Conservation (phyloP, 2,113 vertebrate genomes). For the Nannospalax galili region DNA sequence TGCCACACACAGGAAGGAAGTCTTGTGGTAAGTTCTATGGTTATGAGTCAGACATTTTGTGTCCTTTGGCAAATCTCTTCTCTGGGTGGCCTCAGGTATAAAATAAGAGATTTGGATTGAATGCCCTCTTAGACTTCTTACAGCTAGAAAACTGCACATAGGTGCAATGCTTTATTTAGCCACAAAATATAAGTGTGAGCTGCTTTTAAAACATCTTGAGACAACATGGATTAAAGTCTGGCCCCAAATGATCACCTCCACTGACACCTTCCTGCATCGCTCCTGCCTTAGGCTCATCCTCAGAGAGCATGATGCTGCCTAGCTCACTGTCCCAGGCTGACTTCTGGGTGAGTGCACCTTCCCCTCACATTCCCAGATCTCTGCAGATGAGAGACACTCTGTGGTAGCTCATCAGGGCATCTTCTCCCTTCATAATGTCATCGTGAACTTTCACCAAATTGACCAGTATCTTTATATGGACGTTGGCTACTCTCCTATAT, state of each 20-base stretch:
- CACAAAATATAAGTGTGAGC: not conserved
- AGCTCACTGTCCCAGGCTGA: not conserved
- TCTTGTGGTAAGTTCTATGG: not conserved
- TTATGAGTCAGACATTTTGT: constrained; percentile 31
- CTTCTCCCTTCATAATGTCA: not conserved
- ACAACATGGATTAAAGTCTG: not conserved
- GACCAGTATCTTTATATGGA: not conserved
- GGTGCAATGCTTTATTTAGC: constrained; percentile 3
- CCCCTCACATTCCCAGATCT: not conserved
- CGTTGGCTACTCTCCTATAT: not conserved
- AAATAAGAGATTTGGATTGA: constrained; percentile 35
- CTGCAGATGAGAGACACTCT: not conserved
- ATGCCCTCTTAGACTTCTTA: constrained; percentile 28
- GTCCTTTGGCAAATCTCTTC: constrained; percentile 27
- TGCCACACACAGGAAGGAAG: not conserved
- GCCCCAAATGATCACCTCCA: not conserved
- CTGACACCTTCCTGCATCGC: not conserved
- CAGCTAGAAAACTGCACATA: not conserved
- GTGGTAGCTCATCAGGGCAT: not conserved
- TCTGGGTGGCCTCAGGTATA: not conserved
- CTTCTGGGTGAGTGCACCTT: not conserved
- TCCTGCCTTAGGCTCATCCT: not conserved
- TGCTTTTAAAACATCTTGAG: not conserved
- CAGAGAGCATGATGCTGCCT: not conserved
- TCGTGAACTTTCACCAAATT: not conserved